Evolutionary conservation across 2,888 invertebrate species (phyloP).

Genomic region (Caenorhabditis sp.): DNA sequence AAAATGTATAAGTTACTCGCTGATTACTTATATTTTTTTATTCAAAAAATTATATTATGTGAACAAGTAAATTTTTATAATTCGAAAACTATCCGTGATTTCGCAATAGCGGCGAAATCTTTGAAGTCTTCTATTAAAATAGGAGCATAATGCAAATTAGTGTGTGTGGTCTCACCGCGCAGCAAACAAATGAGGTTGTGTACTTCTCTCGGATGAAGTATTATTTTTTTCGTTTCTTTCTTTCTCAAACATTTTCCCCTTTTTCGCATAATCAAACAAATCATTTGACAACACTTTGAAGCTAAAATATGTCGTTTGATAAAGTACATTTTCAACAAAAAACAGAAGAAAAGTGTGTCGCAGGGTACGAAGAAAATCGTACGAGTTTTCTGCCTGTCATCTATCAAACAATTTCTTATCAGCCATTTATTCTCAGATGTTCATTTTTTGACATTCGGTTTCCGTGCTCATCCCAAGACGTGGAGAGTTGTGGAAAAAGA

Average conservation of each 20-base stretch:
- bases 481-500: not conserved
- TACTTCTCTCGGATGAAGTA: not conserved
- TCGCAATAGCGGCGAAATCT: no score
- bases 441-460: not conserved
- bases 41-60: no score
- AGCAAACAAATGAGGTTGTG: not conserved
- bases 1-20: no score
- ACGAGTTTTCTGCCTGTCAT: not conserved
- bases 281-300: not conserved
- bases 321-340: no score
- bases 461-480: not conserved
- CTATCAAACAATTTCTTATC: not conserved
- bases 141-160: not conserved
- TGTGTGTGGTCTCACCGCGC: not conserved
- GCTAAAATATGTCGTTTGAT: no score
- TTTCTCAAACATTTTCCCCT: not conserved
- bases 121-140: no score
- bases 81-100: no score
- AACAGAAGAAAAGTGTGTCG: not conserved
- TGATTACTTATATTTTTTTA: no score
- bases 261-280: not conserved
- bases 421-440: not conserved
- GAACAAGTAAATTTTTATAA: no score
- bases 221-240: not conserved
- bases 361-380: not conserved